Percentiles rank a stretch among this genome's conserved stretches.
Evolutionary conservation across 2,113 vertebrate species (phyloP).

Genomic region (Montifringilla adamsi): DNA sequence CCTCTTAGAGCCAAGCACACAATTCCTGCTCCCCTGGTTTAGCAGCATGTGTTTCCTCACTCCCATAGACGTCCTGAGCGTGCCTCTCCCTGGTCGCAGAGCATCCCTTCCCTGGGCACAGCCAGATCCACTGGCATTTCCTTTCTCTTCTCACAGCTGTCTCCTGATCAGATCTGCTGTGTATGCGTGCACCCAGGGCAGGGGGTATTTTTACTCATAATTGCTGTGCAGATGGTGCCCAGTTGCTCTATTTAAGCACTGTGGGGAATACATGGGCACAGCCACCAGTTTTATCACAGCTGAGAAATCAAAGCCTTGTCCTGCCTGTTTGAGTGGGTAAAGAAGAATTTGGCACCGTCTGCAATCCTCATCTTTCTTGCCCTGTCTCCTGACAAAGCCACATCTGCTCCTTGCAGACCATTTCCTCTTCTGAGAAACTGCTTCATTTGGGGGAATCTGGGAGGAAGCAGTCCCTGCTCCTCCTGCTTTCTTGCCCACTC

Average conservation of each 20-base stretch:
- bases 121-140: neutral
- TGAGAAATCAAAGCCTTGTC: neutral
- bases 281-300: neutral
- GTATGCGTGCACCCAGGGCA: rapidly evolving
- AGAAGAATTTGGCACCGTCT: neutral
- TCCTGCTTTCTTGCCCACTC: neutral
- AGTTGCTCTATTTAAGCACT: neutral
- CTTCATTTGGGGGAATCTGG: neutral
- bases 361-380: neutral
- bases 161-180: rapidly evolving
- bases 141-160: neutral
- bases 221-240: neutral
- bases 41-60: neutral
- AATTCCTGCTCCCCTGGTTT: neutral
- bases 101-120: neutral
- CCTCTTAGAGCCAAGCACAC: neutral
- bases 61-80: neutral
- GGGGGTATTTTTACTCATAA: neutral
- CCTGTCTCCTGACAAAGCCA: neutral
- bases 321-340: neutral
- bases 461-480: neutral
- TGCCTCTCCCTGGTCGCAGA: neutral
- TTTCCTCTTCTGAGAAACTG: neutral
- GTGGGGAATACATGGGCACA: rapidly evolving
- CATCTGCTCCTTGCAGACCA: neutral